Evolutionary conservation across 2,113 vertebrate genomes (phyloP).

Genomic region (Lipophrys pholis): DNA sequence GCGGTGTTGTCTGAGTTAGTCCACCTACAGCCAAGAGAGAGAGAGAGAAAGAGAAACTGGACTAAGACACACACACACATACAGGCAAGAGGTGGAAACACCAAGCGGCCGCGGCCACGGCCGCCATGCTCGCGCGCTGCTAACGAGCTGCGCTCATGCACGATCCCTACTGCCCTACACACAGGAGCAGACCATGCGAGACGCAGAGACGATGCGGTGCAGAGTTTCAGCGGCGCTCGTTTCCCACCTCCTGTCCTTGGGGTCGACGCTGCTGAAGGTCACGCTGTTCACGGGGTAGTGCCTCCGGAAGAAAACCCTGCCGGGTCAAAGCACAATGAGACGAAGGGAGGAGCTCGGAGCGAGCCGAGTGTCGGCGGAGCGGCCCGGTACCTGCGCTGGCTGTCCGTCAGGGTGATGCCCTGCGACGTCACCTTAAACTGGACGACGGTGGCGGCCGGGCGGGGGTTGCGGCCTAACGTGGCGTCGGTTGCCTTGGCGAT

Average conservation of each 20-base stretch:
- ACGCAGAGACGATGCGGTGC: no score
- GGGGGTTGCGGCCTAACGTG: conserved; percentile 82
- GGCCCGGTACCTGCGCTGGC: conserved; percentile 86
- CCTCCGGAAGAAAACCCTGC: conserved; percentile 91
- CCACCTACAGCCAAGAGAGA: conserved; percentile 85
- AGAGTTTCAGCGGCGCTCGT: no score
- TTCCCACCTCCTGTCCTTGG: conserved; percentile 89
- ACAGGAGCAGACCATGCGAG: conserved; percentile 31
- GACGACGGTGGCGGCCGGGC: conserved; percentile 84
- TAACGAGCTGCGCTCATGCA: no score
- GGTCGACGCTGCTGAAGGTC: conserved; percentile 90
- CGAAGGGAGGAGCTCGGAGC: background rate
- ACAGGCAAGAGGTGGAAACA: conserved; percentile 27
- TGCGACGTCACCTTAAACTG: conserved; percentile 94
- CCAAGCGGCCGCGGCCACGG: conserved; percentile 22
- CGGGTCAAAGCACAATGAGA: background rate
- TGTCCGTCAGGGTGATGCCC: conserved; percentile 93
- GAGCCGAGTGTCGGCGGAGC: no score
- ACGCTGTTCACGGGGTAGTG: conserved; percentile 92
- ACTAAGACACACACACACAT: conserved; percentile 56
- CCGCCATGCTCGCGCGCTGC: no score
- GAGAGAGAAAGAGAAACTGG: conserved; percentile 55
- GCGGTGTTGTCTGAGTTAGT: conserved; percentile 87
- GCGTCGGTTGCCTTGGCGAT: conserved; percentile 88
- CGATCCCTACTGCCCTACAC: no score